phyloP scores from a whole-genome alignment of 2,113 vertebrate species.

The Meleagris gallopavo region DNA sequence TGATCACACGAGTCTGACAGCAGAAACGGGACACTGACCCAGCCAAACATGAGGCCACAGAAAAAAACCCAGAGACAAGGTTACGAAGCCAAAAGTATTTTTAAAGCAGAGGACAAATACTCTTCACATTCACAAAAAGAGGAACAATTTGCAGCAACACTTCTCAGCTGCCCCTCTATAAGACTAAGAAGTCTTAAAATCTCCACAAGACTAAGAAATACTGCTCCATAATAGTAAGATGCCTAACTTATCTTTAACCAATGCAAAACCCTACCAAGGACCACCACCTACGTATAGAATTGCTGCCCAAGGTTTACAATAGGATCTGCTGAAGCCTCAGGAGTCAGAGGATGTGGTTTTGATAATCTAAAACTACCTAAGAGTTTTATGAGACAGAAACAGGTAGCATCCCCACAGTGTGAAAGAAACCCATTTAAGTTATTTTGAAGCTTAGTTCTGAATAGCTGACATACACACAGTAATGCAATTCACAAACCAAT shows the following conservation, averaged over 20 bases:
- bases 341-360: conserved; percentile 17
- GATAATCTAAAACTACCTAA: not conserved
- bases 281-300: not conserved
- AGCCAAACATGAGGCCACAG: not conserved
- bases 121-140: not conserved
- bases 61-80: conserved; percentile 24
- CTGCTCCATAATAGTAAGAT: not conserved
- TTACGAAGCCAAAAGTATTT: not conserved
- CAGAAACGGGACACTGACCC: not conserved
- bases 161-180: not conserved
- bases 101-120: not conserved
- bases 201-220: not conserved
- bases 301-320: not conserved
- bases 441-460: not conserved
- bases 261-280: not conserved
- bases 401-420: not conserved
- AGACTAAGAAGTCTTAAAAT: not conserved
- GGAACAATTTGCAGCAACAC: not conserved
- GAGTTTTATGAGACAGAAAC: not conserved
- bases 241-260: not conserved
- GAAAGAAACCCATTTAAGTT: not conserved
- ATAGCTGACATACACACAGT: not conserved
- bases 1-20: conserved; percentile 3
- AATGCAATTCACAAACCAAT: not conserved
- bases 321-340: not conserved